Conservation (phyloP, 1,140 invertebrate genomes). For the Episyrphus balteatus region DNA sequence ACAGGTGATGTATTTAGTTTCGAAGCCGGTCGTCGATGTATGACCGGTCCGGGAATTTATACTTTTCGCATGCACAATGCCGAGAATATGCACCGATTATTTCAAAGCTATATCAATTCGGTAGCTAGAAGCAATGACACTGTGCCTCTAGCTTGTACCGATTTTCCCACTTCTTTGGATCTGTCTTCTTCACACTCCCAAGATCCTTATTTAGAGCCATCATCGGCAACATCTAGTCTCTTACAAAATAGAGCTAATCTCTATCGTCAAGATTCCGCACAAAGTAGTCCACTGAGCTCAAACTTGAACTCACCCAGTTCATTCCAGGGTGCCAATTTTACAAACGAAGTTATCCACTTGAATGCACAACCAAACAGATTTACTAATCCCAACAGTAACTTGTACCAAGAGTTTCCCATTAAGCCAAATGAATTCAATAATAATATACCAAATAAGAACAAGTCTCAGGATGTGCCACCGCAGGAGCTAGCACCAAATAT, state of each 20-base stretch:
- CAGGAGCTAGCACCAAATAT: constrained; percentile 31
- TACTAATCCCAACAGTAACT: constrained; percentile 34
- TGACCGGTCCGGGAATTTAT: constrained; percentile 86
- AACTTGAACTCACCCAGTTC: constrained; percentile 39
- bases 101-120: constrained; percentile 73
- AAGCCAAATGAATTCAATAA: constrained; percentile 6
- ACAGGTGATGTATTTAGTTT: constrained; percentile 90
- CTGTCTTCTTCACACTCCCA: background rate
- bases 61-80: constrained; percentile 86
- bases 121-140: constrained; percentile 12
- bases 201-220: constrained; percentile 27
- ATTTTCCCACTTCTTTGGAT: background rate
- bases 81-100: constrained; percentile 78
- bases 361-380: constrained; percentile 34
- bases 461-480: constrained; percentile 37
- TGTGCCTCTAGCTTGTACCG: background rate
- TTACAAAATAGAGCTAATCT: constrained; percentile 18
- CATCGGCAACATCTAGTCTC: constrained; percentile 6
- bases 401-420: constrained; percentile 31
- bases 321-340: constrained; percentile 40
- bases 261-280: constrained; percentile 20
- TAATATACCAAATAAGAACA: constrained; percentile 35
- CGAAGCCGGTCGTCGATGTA: constrained; percentile 86
- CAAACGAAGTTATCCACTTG: constrained; percentile 41
- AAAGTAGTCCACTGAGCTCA: constrained; percentile 20